Percentiles rank a stretch among this genome's conserved stretches.
Evolutionary conservation across 2,797 vertebrate genomes (phyloP).

Genomic region (Chaunax sp.): DNA sequence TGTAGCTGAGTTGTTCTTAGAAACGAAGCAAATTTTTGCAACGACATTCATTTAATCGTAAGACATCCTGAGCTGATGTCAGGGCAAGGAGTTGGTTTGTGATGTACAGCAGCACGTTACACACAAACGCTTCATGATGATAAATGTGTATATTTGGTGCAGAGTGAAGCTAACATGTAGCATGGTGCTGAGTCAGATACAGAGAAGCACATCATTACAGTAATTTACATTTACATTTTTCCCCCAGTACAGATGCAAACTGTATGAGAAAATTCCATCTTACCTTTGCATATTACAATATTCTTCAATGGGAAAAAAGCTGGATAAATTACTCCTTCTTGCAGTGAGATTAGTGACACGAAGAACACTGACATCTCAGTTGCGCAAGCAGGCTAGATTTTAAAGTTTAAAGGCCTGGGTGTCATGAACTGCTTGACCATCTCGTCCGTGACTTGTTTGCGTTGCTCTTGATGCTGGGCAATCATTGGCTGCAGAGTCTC

Average conservation of each 20-base stretch:
- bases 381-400: slow-evolving; percentile 75
- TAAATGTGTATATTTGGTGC: slow-evolving; percentile 28
- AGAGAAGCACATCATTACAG: slow-evolving; percentile 9
- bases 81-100: not conserved
- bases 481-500: slow-evolving; percentile 95
- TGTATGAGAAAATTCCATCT: slow-evolving; percentile 18
- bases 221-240: slow-evolving; percentile 13
- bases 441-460: slow-evolving; percentile 91
- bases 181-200: slow-evolving; percentile 37
- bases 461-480: slow-evolving; percentile 90
- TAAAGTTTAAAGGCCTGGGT: slow-evolving; percentile 88
- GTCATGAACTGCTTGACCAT: slow-evolving; percentile 92
- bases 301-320: slow-evolving; percentile 14
- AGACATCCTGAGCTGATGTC: slow-evolving; percentile 3
- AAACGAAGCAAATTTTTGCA: slow-evolving; percentile 24
- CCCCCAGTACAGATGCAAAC: slow-evolving; percentile 19
- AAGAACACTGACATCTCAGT: not conserved
- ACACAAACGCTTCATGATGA: slow-evolving; percentile 28
- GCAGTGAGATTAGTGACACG: slow-evolving; percentile 10
- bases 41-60: slow-evolving; percentile 31
- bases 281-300: not conserved
- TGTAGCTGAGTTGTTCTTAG: slow-evolving; percentile 10
- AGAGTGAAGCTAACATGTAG: slow-evolving; percentile 21
- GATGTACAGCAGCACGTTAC: slow-evolving; percentile 5
- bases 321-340: slow-evolving; percentile 1